Evolutionary conservation across 92 coral and sea anemone genomes (phyloP), one percentile per base, ranked within the genome.

Genomic region (Epizoanthus stellaris): DNA sequence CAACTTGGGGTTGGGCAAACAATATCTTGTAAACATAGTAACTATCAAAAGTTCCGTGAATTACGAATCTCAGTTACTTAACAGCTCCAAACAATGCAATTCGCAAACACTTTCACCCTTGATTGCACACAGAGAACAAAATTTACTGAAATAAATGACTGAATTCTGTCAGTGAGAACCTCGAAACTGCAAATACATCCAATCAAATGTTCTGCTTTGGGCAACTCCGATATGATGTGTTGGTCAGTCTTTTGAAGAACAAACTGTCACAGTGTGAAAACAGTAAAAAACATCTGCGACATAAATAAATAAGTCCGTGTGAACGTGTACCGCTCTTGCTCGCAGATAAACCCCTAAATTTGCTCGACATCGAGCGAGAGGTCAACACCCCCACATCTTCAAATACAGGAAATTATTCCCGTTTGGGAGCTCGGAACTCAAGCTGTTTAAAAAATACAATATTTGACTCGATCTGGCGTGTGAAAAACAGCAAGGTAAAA

Each of bases 401-500:
- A 70, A 79, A 62, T 6, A 42, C 83, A 79, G 83, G 83, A 79
- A 63, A 63, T 79, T 79, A 64, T 45, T 52, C 65, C 61, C 72
- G 70, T 79, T 79, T 79, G 23, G 43, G 45, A 64, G 52, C 39
- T 11, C 60, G 23, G 38, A 62, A 5, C 30, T 62, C 83, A 64
- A 79, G 61, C 73, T 79, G 83, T 64, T 79, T 79, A 63, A 79
- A 40, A 40, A 63, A 63, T 8, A 79, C 83, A 79, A 79, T 79
- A 62, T 16, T 34, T 13, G 36, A 62, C 10, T 40, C 21, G 11
- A 63, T 40, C 25, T 21, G 21, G 38, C 40, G 42, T 67, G 42
- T 9, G 25, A 45, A 19, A 64, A 15, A 76, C 57, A n/a, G 72
- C 73, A 63, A 63, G 66, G 82, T 62, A 43, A 79, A 62, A 34